These are phyloP conservation scores for Castor canadensis DNA, from an alignment of 2,113 vertebrate genomes.

Conservation along the genomic window DNA sequence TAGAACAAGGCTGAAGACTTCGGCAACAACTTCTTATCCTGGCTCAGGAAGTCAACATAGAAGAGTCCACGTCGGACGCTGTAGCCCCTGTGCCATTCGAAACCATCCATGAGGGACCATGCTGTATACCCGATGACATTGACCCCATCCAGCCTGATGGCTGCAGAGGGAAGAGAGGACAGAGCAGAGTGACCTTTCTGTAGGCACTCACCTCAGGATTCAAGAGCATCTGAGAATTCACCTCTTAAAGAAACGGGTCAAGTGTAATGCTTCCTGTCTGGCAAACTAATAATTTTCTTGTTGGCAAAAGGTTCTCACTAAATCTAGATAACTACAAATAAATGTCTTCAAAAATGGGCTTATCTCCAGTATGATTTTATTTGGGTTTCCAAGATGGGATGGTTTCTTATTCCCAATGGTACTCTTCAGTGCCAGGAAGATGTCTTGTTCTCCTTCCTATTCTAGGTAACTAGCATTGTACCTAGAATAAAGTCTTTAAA, in stretches of 20 bases:
- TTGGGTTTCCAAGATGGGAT: not conserved
- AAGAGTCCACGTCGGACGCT: constrained; percentile 94
- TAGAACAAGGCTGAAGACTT: constrained; percentile 97
- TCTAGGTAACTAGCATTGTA: not conserved
- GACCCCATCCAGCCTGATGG: constrained; percentile 91
- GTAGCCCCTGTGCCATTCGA: constrained; percentile 96
- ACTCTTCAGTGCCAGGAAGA: not conserved
- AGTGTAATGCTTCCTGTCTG: not conserved
- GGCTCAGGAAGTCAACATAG: constrained; percentile 94
- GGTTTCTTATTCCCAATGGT: not conserved
- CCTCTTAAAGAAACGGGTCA: not conserved
- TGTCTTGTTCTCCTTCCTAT: not conserved
- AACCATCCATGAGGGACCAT: constrained; percentile 97
- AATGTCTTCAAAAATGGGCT: not conserved
- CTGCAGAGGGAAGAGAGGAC: constrained; percentile 82
- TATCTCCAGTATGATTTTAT: not conserved
- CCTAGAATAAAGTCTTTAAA: not conserved
- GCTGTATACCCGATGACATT: constrained; percentile 95
- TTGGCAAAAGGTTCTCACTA: not conserved
- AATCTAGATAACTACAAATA: not conserved
- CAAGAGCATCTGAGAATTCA: not conserved
- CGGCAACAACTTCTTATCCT: constrained; percentile 91
- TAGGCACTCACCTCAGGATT: not conserved
- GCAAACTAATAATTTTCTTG: not conserved
- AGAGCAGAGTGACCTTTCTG: not conserved